A percentile compares a stretch with the other conserved stretches of the same genome.
Conservation (phyloP, 2,888 invertebrate species). For the Pammene aurita region DNA sequence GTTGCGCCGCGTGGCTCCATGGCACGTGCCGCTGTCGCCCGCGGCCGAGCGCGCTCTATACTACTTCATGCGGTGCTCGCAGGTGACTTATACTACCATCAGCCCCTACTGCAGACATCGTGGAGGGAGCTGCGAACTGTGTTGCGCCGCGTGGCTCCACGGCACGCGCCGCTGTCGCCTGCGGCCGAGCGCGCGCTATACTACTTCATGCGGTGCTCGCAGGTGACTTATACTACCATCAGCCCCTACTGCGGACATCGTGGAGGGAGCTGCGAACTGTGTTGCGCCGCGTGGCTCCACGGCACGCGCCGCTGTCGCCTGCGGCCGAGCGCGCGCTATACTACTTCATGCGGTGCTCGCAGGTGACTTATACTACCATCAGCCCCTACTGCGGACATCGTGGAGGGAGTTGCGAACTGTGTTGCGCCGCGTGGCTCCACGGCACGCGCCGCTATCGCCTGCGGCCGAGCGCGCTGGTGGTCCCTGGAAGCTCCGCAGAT, state of each 20-base stretch:
- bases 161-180: conserved; percentile 83
- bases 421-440: conserved; percentile 84
- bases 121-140: conserved; percentile 91
- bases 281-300: conserved; percentile 84
- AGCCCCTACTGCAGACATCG: background rate
- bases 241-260: no score
- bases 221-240: no score
- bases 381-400: background rate
- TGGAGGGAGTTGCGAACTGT: conserved; percentile 87
- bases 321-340: conserved; percentile 91
- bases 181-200: conserved; percentile 91
- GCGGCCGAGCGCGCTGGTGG: conserved; percentile 91
- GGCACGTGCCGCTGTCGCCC: conserved; percentile 83
- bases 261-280: conserved; percentile 92
- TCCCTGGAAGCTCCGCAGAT: conserved; percentile 88
- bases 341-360: conserved; percentile 96
- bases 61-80: conserved; percentile 96
- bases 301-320: conserved; percentile 83
- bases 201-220: conserved; percentile 96
- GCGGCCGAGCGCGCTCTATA: conserved; percentile 90
- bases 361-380: conserved; percentile 68
- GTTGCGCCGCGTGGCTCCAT: conserved; percentile 84
- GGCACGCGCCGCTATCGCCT: conserved; percentile 83
- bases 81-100: no score
- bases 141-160: conserved; percentile 84